Percentiles rank a stretch among this genome's conserved stretches.
Evolutionary conservation across 2,888 invertebrate genomes (phyloP).

Genomic region (Eristalinus aeneus): DNA sequence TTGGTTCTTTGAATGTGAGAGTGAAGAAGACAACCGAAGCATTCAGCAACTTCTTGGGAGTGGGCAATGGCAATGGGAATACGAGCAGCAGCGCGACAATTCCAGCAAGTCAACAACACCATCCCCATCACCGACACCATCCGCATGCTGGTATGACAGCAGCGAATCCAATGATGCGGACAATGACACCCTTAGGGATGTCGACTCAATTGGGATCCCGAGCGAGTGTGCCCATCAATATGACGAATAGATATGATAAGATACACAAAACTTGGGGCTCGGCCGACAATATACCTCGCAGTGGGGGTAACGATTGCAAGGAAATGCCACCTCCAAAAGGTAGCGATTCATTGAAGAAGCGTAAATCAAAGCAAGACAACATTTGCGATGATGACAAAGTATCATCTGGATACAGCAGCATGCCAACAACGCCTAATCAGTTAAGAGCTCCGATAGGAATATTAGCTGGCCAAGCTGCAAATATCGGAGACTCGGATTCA

Average conservation of each 20-base stretch:
- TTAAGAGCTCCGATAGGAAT: slow-evolving; percentile 78
- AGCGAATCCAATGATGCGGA: slow-evolving; percentile 77
- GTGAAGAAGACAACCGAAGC: slow-evolving; percentile 96
- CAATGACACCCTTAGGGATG: slow-evolving; percentile 74
- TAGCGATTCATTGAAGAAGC: slow-evolving; percentile 85
- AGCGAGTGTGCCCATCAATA: slow-evolving; percentile 77
- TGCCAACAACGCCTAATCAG: slow-evolving; percentile 87
- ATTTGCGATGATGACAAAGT: slow-evolving; percentile 76
- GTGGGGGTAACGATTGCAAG: slow-evolving; percentile 77
- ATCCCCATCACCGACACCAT: slow-evolving; percentile 81
- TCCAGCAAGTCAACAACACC: slow-evolving; percentile 80
- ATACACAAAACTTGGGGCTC: slow-evolving; percentile 95
- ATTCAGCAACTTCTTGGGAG: slow-evolving; percentile 94
- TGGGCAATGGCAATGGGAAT: slow-evolving; percentile 83
- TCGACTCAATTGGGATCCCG: slow-evolving; percentile 75
- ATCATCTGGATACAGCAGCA: slow-evolving; percentile 82
- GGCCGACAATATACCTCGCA: slow-evolving; percentile 90
- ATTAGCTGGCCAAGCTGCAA: slow-evolving; percentile 64
- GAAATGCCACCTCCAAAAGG: slow-evolving; percentile 90
- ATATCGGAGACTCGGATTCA: slow-evolving; percentile 87
- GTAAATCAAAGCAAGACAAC: slow-evolving; percentile 83
- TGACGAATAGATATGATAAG: slow-evolving; percentile 83
- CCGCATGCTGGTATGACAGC: slow-evolving; percentile 78
- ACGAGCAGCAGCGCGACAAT: slow-evolving; percentile 77
- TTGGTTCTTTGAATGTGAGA: slow-evolving; percentile 94